Evolutionary conservation across 2,113 vertebrate genomes (phyloP), one percentile per base, ranked within the genome.

Genomic region (Scartelaos histophorus): DNA sequence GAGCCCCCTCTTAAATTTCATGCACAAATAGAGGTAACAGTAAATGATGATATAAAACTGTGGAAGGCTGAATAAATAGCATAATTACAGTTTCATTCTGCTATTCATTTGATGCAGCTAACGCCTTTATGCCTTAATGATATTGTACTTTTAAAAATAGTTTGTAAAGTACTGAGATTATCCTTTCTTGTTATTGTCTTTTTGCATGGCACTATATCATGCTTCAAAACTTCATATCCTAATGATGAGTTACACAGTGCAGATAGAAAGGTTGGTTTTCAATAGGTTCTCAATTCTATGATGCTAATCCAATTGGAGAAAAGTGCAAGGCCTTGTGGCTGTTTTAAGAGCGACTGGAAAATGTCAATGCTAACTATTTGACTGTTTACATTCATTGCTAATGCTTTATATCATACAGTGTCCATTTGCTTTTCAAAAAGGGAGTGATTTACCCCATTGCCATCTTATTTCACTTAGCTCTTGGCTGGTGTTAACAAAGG

Each of bases 391-490:
- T 70, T 45, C 22, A 68, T 51, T 70, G 51, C 68, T 61, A 38
- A 45, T 70, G 54, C 71, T 73, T 13, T 1, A 34, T 51, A 2
- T 83, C 77, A n/a, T 47, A 2, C 38, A 74, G 66, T 68, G 66
- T 76, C 76, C 78, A 69, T 79, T 80, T 71, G 46, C 17, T 73
- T 73, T 69, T 46, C 7, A 29, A 58, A 54, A 58, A 61, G 10
- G 22, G 3, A 51, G 65, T 25, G 49, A 66, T 79, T 58, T 46
- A 56, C 29, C 70, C 45, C 51, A 11, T 29, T 54, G 51, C 71
- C 53, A 71, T 76, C 62, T 69, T 75, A 76, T 70, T 70, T 73
- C 53, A 73, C 61, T 79, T 78, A 75, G 45, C 56, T 60, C 17
- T 68, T 56, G 57, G 62, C 71, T 51, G 69, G 70, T 67, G 46